Evolutionary conservation across 1,140 invertebrate species (phyloP), one percentile per base, ranked within the genome.

Genomic region (Telenomus remus): DNA sequence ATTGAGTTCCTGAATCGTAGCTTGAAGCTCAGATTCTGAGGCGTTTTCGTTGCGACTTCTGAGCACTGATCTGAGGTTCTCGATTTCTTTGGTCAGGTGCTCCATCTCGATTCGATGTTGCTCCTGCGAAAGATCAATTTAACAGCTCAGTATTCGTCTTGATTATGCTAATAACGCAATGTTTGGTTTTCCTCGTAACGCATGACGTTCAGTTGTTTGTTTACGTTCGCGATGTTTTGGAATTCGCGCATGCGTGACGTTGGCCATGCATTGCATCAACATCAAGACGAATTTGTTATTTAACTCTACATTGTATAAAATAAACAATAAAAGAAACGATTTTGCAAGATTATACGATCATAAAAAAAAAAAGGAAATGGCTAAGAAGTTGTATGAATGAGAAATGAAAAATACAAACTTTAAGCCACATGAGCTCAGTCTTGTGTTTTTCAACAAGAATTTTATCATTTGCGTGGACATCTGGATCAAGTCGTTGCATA

Each of bases 1-100:
- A 35, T 95, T 94, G 55, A 98, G 87, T 87, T 98, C 96, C 79
- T 97, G 96, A 43, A 98, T 89, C 0, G 96, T 98, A 0, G 96
- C 97, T 88, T 98, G 96, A 0, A 98, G 89, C 86, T 98, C 97
- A 88, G 95, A 95, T 55, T 93, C 93, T 12, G 91, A 91, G 16
- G 94, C 96, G 75, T 90, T 91, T 70, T 92, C 91, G 88, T 89
- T 48, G 89, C 85, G 51, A 42, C 92, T 92, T 49, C 92, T 90
- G 72, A 95, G 90, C 75, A 93, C 89, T 81, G 91, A 92, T 51
- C 93, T 89, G 78, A 95, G 86, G 65, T 91, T 89, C 61, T 92
- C 91, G 87, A 95, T 94, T 89, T 95, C 94, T 84, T 93, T 92
- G 66, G 90, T 89, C 44, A 94, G 86, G 57, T 90, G 89, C 74